A percentile compares a stretch with the other conserved stretches of the same genome.
Conservation (phyloP, 30 jellyfish, hydroid and myxozoan species). For the Phacellophora camtschatica region DNA sequence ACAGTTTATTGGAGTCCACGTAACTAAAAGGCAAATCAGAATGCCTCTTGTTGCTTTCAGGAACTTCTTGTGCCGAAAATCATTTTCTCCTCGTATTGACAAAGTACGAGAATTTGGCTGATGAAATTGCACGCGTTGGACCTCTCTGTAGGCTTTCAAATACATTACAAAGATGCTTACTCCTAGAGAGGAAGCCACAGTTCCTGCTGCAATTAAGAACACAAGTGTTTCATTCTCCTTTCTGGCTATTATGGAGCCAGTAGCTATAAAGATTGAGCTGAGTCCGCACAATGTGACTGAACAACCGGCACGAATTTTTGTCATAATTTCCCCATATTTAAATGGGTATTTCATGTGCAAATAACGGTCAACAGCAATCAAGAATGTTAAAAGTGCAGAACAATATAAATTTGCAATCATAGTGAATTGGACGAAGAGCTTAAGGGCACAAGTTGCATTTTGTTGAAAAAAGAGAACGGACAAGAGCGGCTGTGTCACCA, state of each 20-base stretch:
- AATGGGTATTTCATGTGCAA: constrained; percentile 12
- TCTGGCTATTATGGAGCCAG: neutral
- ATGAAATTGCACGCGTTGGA: neutral
- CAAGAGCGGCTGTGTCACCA: neutral
- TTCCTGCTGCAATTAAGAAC: neutral
- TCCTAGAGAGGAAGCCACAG: neutral
- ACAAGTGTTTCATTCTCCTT: neutral
- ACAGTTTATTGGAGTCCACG: neutral
- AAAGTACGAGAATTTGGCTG: too few species aligned
- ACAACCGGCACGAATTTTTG: neutral
- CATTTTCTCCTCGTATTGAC: neutral
- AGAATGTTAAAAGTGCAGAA: neutral
- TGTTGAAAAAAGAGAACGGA: too few species aligned
- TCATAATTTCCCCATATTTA: constrained; percentile 1
- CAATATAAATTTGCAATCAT: neutral
- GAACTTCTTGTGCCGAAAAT: too few species aligned
- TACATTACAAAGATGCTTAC: neutral
- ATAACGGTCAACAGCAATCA: constrained; percentile 14
- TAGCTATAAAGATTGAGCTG: neutral
- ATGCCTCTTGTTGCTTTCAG: neutral
- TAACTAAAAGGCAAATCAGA: neutral
- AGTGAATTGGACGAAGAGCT: neutral
- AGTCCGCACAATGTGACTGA: neutral
- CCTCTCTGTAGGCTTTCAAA: neutral
- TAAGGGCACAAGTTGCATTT: neutral